A percentile compares a stretch with the other conserved stretches of the same genome.
phyloP scores from a whole-genome alignment of 2,888 invertebrate genomes.

The Suillia variegata region DNA sequence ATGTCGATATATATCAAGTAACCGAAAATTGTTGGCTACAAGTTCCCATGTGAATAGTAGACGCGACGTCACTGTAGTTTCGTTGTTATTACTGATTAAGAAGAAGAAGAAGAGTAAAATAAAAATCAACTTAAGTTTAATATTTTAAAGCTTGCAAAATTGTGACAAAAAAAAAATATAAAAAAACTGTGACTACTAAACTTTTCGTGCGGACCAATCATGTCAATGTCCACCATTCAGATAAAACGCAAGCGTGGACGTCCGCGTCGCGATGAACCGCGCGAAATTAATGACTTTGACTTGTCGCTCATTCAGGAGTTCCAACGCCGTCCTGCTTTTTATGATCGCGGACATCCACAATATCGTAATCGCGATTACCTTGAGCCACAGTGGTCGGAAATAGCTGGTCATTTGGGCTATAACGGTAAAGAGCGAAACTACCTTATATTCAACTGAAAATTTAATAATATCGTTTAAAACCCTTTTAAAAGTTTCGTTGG shows the following conservation, averaged over 20 bases:
- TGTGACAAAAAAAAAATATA: neutral
- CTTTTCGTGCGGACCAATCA: too few species aligned
- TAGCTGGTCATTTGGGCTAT: slow-evolving; percentile 38
- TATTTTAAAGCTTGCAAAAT: neutral
- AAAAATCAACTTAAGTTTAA: too few species aligned
- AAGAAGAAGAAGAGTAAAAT: too few species aligned
- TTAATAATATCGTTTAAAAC: too few species aligned
- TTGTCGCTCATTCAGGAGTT: slow-evolving; percentile 41
- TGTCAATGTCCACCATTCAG: too few species aligned
- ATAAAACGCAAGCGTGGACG: slow-evolving; percentile 44
- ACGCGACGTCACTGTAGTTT: too few species aligned
- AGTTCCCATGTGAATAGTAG: too few species aligned
- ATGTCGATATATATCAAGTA: too few species aligned
- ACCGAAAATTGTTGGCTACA: too few species aligned
- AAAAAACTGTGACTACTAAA: too few species aligned
- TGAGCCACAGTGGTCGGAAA: slow-evolving; percentile 41
- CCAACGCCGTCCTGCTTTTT: slow-evolving; percentile 42
- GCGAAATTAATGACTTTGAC: slow-evolving; percentile 42
- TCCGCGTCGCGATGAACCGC: slow-evolving; percentile 39
- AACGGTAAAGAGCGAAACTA: slow-evolving; percentile 27
- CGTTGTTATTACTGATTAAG: too few species aligned
- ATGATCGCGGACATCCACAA: slow-evolving; percentile 41
- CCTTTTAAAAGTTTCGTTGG: slow-evolving; percentile 36
- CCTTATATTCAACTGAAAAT: neutral
- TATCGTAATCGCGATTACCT: slow-evolving; percentile 41